Base-by-base conservation (phyloP, 2,797 vertebrate genomes). In the Toxotes lorentzi region DNA sequence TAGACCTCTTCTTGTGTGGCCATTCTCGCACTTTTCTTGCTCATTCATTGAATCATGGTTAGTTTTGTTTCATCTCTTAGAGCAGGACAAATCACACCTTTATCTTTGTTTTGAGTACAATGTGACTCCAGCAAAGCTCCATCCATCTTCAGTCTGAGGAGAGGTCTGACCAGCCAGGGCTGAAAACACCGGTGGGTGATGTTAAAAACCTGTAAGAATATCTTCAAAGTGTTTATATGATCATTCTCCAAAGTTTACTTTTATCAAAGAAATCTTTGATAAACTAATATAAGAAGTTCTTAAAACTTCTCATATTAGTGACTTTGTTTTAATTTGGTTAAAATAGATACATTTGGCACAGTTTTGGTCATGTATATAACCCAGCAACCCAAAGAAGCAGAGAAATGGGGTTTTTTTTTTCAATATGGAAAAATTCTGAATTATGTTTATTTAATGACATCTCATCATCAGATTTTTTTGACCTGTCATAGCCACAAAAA, bases 401-500 rank as follows among this genome's bases (percentile, higher is more conserved):
- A 12, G 5, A 48, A 48, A 12, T 40, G 38, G n/a, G n/a, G n/a
- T 38, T 38, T 38, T 11, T 11, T 47, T 69, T 13, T 5, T 38
- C 4, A 27, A 41, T 13, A 5, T 27, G 45, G 6, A 47, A 70
- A 57, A 1, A 45, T 70, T 45, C 27, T 24, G 0, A 58, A 43
- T 43, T 21, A 3, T 32, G 4, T 60, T 40, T 23, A 16, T 30
- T 43, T n/a, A 32, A 32, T 50, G 17, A 21, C 9, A 45, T 23
- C 1, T 0, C 50, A 30, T 30, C 27, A 30, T 16, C 43, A 35
- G 57, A 53, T 30, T 21, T 21, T 21, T 66, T 24, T n/a, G 34
- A 13, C 43, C 11, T 65, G 69, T 43, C 59, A 32, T 24, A 27
- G 21, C 32, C 76, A 17, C 41, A 80, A 56, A 61, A 54, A 24